A percentile compares a stretch with the other conserved stretches of the same genome.
Evolutionary conservation across 2,113 vertebrate genomes (phyloP).

Genomic region (Orthochromis indermauri): DNA sequence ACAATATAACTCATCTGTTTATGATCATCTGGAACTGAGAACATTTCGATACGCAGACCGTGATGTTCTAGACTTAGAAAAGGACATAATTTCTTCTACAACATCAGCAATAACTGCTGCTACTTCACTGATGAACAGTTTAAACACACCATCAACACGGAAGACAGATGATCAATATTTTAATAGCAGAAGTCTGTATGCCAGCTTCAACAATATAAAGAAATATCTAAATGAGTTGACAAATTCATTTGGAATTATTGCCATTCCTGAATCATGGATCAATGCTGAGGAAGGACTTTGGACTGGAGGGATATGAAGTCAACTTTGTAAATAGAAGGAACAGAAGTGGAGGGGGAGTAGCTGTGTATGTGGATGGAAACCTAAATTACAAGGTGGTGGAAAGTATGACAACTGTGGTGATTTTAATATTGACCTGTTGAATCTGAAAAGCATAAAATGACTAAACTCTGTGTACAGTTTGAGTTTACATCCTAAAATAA

Average conservation of each 20-base stretch:
- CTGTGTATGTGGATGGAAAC: neutral
- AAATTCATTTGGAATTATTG: neutral
- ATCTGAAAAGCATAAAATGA: neutral
- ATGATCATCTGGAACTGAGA: neutral
- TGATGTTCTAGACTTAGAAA: neutral
- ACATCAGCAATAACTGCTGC: neutral
- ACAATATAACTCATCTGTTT: neutral
- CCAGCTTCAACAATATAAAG: no score
- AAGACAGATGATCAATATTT: no score
- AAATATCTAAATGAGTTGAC: no score
- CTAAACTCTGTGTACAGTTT: no score
- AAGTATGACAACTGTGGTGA: no score
- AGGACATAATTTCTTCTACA: neutral
- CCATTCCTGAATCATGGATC: neutral
- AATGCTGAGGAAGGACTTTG: neutral
- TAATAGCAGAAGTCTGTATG: no score
- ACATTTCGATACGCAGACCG: fast-evolving
- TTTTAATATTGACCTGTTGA: fast-evolving
- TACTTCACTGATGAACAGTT: neutral
- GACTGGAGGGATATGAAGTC: neutral
- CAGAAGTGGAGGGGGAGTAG: neutral
- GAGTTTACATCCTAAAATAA: neutral
- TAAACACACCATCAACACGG: neutral
- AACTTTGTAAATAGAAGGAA: neutral
- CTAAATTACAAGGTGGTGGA: neutral